These are phyloP conservation scores for Eupristina koningsbergeri DNA, from an alignment of 1,140 invertebrate genomes.

Conservation along the genomic window DNA sequence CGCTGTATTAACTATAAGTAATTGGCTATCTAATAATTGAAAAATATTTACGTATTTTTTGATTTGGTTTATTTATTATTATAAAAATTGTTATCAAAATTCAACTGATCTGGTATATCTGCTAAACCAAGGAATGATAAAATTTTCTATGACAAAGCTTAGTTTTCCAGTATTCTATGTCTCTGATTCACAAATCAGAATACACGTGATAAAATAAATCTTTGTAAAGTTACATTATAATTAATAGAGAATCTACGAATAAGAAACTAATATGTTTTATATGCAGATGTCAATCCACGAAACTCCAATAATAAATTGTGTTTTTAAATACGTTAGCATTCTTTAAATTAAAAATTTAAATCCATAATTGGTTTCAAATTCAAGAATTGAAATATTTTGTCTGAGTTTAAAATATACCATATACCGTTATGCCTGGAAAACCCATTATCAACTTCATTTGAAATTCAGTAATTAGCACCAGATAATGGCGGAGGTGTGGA, in stretches of 20 bases:
- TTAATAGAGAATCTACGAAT: not conserved
- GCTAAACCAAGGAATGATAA: not conserved
- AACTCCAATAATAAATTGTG: not conserved
- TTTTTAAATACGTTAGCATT: not conserved
- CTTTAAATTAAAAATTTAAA: not conserved
- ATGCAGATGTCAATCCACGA: not conserved
- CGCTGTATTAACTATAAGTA: not conserved
- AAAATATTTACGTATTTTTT: not conserved
- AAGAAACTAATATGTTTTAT: not conserved
- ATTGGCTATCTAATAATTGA: not conserved
- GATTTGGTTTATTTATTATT: not conserved
- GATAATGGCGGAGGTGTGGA: no score
- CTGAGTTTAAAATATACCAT: no score
- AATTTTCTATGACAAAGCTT: not conserved
- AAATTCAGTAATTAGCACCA: no score
- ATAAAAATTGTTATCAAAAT: not conserved
- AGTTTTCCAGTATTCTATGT: not conserved
- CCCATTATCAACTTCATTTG: no score
- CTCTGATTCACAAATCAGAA: no score
- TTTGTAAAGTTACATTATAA: not conserved
- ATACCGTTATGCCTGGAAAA: no score
- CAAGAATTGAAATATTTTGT: no score
- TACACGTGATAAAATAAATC: no score
- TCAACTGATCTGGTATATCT: not conserved
- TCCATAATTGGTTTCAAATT: no score